Conservation (phyloP, 1,140 invertebrate species). For the Drosophila rhopaloa region DNA sequence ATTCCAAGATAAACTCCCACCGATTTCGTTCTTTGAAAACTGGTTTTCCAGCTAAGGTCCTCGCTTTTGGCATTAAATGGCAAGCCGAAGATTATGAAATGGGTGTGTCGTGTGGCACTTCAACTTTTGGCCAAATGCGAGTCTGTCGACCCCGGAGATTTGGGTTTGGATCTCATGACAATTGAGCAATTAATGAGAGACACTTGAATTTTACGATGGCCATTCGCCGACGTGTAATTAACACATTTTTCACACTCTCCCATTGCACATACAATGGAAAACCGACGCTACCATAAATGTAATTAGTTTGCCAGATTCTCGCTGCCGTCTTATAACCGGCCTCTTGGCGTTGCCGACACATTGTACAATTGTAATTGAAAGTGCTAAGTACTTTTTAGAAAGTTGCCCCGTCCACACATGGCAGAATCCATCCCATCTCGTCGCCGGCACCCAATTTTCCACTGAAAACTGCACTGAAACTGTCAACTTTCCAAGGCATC, state of each 20-base stretch:
- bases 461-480: constrained; percentile 48
- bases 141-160: constrained; percentile 27
- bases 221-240: constrained; percentile 41
- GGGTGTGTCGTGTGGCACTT: constrained; percentile 40
- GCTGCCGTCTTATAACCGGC: constrained; percentile 5
- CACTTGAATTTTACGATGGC: constrained; percentile 41
- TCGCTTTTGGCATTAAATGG: constrained; percentile 19
- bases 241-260: constrained; percentile 51
- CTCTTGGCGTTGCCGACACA: constrained; percentile 11
- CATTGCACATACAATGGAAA: constrained; percentile 39
- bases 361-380: constrained; percentile 48
- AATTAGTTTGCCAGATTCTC: constrained; percentile 50
- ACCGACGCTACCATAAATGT: constrained; percentile 31
- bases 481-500: constrained; percentile 47
- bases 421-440: constrained; percentile 29
- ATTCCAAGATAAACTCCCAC: constrained; percentile 7
- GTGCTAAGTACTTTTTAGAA: constrained; percentile 55
- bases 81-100: constrained; percentile 47
- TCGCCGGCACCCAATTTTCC: constrained; percentile 44
- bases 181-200: constrained; percentile 51
- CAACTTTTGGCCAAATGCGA: constrained; percentile 33
- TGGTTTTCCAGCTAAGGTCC: constrained; percentile 25
- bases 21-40: constrained; percentile 30
- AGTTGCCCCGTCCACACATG: constrained; percentile 44
- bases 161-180: constrained; percentile 16